Conservation (phyloP, 1,140 invertebrate genomes). For the Elysia chlorotica region DNA sequence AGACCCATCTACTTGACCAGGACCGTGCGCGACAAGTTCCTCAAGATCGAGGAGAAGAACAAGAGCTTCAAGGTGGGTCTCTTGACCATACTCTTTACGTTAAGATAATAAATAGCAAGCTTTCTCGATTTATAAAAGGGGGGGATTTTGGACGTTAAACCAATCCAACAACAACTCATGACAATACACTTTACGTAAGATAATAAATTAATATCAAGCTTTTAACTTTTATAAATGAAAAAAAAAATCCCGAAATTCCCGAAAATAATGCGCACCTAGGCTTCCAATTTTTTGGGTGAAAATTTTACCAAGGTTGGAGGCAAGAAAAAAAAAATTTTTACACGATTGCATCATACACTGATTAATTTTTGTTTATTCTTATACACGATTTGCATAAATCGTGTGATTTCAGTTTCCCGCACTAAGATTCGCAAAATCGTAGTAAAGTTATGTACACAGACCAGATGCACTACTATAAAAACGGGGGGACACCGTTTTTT, state of each 20-base stretch:
- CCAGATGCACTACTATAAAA: neutral
- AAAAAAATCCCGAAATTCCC: neutral
- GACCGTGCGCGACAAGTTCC: slow-evolving; percentile 14
- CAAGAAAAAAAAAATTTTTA: too few relatives aligned
- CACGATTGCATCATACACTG: too few relatives aligned
- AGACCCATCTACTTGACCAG: slow-evolving; percentile 5
- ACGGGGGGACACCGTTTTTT: neutral
- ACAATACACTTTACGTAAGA: neutral
- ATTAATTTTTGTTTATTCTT: too few relatives aligned
- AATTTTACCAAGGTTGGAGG: too few relatives aligned
- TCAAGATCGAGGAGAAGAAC: slow-evolving; percentile 12
- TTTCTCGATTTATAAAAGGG: neutral
- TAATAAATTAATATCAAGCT: neutral
- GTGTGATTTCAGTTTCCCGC: neutral
- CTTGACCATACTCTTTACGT: neutral
- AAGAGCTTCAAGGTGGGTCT: neutral
- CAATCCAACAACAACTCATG: neutral
- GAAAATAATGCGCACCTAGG: too few relatives aligned
- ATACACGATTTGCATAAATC: too few relatives aligned
- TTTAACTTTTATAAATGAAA: neutral
- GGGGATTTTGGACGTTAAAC: too few relatives aligned
- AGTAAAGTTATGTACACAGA: neutral
- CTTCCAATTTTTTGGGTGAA: too few relatives aligned
- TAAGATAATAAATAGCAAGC: neutral
- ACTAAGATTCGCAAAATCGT: neutral